These are phyloP conservation scores for Neopelma chrysocephalum DNA, from an alignment of 2,797 vertebrate genomes.

Conservation along the genomic window DNA sequence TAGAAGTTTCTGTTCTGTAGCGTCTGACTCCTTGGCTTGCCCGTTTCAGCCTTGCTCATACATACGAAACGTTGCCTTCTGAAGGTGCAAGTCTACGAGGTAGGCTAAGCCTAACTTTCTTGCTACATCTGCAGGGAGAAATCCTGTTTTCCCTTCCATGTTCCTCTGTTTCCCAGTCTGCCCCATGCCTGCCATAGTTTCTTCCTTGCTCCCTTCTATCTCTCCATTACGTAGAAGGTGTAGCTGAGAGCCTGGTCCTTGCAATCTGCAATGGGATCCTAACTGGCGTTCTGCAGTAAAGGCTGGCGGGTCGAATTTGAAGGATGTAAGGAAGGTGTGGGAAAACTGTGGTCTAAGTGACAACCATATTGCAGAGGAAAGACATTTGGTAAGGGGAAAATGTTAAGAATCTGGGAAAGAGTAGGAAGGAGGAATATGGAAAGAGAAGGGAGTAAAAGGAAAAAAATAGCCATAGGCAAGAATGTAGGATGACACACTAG, in stretches of 20 bases:
- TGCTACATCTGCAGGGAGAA: not conserved
- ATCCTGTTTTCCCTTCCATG: not conserved
- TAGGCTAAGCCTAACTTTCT: not conserved
- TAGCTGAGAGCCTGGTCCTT: not conserved
- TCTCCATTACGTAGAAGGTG: rapidly evolving
- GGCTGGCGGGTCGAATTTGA: not conserved
- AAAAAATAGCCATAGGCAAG: not conserved
- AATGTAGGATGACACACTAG: not conserved
- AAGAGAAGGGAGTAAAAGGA: not conserved
- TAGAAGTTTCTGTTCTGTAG: not conserved
- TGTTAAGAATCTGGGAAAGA: not conserved
- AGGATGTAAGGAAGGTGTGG: not conserved
- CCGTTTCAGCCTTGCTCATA: not conserved
- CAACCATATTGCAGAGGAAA: not conserved
- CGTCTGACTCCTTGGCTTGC: not conserved
- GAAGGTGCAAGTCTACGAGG: rapidly evolving
- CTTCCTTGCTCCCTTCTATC: rapidly evolving
- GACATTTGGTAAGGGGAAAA: not conserved
- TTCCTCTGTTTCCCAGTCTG: not conserved
- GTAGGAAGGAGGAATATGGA: not conserved
- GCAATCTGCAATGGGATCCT: not conserved
- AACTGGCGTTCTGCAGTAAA: not conserved
- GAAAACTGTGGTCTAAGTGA: not conserved
- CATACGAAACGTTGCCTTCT: rapidly evolving
- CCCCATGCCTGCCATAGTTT: not conserved